Evolutionary conservation across 2,888 invertebrate genomes (phyloP).

Genomic region (Latrodectus hesperus): DNA sequence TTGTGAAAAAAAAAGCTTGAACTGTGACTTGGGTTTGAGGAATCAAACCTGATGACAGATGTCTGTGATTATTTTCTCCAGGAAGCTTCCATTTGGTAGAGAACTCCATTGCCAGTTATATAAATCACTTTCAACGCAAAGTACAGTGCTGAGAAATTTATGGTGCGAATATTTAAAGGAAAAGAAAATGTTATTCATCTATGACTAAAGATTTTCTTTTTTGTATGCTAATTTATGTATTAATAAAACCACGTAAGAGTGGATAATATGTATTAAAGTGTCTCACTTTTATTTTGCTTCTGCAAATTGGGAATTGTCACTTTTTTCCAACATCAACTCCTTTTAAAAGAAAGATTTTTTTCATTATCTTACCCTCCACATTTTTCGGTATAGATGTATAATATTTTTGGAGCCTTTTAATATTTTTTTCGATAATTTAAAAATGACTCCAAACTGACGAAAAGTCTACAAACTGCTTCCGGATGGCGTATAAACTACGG

Average conservation of each 20-base stretch:
- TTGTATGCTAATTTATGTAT: constrained; percentile 65
- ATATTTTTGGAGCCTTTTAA: too few species aligned
- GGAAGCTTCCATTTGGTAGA: constrained; percentile 52
- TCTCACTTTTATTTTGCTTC: too few species aligned
- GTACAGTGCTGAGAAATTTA: neutral
- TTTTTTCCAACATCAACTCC: too few species aligned
- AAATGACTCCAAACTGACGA: too few species aligned
- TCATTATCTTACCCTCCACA: too few species aligned
- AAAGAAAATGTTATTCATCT: constrained; percentile 12
- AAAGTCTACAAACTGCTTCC: too few species aligned
- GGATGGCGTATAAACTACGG: too few species aligned
- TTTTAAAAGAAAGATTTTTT: too few species aligned
- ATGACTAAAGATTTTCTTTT: constrained; percentile 33
- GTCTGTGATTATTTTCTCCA: constrained; percentile 57
- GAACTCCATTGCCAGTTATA: constrained; percentile 60
- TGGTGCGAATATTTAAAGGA: neutral
- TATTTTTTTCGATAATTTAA: too few species aligned
- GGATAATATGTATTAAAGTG: too few species aligned
- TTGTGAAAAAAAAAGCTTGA: constrained; percentile 20
- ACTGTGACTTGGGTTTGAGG: constrained; percentile 27
- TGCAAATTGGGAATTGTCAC: too few species aligned
- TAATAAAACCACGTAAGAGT: constrained; percentile 26
- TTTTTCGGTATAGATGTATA: too few species aligned
- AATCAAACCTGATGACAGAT: constrained; percentile 24
- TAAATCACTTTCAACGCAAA: neutral